Percentiles rank a stretch among this genome's conserved stretches.
These are phyloP conservation scores for Eidolon helvum DNA, from an alignment of 2,113 vertebrate genomes.

Conservation along the genomic window DNA sequence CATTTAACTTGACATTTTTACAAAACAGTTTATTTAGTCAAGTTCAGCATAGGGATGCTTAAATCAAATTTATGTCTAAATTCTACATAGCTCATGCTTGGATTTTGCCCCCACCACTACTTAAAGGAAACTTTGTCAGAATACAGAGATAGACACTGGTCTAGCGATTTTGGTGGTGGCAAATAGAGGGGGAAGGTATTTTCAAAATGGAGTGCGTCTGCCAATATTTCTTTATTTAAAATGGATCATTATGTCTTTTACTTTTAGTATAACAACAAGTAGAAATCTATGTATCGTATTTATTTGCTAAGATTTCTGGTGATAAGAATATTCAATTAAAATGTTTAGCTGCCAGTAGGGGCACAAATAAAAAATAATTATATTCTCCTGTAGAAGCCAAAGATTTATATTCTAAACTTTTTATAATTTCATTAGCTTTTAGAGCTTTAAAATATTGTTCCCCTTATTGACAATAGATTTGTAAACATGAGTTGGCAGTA, in stretches of 20 bases:
- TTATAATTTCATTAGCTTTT: constrained; percentile 31
- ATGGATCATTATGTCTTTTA: not conserved
- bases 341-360: not conserved
- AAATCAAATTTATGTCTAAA: not conserved
- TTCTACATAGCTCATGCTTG: not conserved
- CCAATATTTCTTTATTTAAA: not conserved
- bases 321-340: constrained; percentile 37
- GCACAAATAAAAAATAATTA: not conserved
- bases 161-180: not conserved
- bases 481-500: not conserved
- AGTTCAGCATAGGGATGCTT: not conserved
- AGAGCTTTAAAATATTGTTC: not conserved
- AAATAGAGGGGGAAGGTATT: not conserved
- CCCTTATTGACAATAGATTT: not conserved
- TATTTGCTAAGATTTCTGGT: constrained; percentile 39
- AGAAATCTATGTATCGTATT: not conserved
- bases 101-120: not conserved
- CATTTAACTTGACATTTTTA: not conserved
- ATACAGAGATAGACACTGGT: not conserved
- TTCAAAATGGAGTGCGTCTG: not conserved
- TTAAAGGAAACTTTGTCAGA: not conserved
- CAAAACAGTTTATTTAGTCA: not conserved
- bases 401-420: constrained; percentile 55
- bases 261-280: constrained; percentile 29
- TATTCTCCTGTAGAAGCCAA: not conserved